A percentile compares a stretch with the other conserved stretches of the same genome.
These are phyloP conservation scores for Glossophaga mutica DNA, from an alignment of 2,797 vertebrate genomes.

Conservation along the genomic window DNA sequence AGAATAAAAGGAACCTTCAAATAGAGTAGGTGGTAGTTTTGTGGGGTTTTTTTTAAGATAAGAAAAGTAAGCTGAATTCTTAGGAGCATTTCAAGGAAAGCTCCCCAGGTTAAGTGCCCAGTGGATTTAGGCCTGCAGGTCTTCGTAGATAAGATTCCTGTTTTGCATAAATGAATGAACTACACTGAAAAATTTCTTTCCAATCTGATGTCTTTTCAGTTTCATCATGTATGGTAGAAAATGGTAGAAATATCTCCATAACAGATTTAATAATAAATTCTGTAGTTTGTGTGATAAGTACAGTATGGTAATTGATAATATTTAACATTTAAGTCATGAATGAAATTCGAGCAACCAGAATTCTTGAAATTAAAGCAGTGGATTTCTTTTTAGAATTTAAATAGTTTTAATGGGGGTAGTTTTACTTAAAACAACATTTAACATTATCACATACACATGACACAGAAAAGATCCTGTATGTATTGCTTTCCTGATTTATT, in stretches of 20 bases:
- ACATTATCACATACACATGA: background rate
- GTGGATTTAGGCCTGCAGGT: background rate
- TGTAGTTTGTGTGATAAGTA: slow-evolving; percentile 20
- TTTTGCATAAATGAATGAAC: slow-evolving; percentile 5
- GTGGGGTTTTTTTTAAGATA: background rate
- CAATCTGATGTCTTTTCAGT: background rate
- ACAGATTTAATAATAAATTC: slow-evolving; percentile 40
- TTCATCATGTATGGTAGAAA: background rate
- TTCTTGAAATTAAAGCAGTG: slow-evolving; percentile 28
- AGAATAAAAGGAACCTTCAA: background rate
- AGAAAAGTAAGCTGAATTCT: background rate
- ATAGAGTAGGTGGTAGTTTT: background rate
- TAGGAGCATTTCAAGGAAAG: background rate
- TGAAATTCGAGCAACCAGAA: slow-evolving; percentile 20
- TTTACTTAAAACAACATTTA: slow-evolving; percentile 13
- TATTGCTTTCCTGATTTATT: slow-evolving; percentile 42
- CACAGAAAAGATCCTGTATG: background rate
- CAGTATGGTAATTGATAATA: background rate
- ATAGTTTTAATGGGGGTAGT: background rate
- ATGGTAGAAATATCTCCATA: background rate
- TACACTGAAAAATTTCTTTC: slow-evolving; percentile 29
- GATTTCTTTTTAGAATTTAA: slow-evolving; percentile 38
- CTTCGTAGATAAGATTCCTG: background rate
- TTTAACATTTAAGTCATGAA: slow-evolving; percentile 18
- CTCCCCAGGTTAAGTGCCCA: background rate